Evolutionary conservation across 2,888 invertebrate genomes (phyloP).

Genomic region (Asteroscopus sphinx): DNA sequence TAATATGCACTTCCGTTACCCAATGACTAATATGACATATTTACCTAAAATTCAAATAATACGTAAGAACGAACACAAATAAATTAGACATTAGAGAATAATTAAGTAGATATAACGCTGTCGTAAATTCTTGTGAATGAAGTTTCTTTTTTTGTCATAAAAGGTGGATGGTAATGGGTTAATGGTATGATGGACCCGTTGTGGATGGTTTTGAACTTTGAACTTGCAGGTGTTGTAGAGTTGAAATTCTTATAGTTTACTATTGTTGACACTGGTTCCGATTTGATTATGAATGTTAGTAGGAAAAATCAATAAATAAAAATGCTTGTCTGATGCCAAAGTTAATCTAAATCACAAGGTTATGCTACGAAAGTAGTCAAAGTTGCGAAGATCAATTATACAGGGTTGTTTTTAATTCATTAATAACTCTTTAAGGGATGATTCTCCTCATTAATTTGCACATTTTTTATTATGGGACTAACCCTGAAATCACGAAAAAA

Average conservation of each 20-base stretch:
- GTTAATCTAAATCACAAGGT: too few species aligned
- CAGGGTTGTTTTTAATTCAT: too few species aligned
- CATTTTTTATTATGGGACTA: too few species aligned
- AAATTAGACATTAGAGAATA: slow-evolving; percentile 55
- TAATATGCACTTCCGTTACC: slow-evolving; percentile 51
- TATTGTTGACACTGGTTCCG: slow-evolving; percentile 14
- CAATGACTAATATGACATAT: slow-evolving; percentile 55
- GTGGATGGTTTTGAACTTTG: slow-evolving; percentile 37
- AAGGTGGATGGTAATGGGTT: slow-evolving; percentile 36
- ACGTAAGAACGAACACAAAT: slow-evolving; percentile 47
- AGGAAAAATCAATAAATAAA: too few species aligned
- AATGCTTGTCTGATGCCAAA: too few species aligned
- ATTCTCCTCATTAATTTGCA: too few species aligned
- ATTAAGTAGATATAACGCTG: slow-evolving; percentile 48
- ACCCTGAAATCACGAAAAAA: too few species aligned
- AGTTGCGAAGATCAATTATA: too few species aligned
- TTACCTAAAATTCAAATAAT: slow-evolving; percentile 57
- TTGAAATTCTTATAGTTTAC: slow-evolving; percentile 30
- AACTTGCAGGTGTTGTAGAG: slow-evolving; percentile 28
- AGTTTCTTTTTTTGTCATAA: slow-evolving; percentile 41
- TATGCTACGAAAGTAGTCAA: too few species aligned
- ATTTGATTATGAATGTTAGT: background rate
- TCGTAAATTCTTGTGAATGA: slow-evolving; percentile 48
- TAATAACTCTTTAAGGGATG: too few species aligned
- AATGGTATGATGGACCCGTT: slow-evolving; percentile 30